phyloP scores from a whole-genome alignment of 1,140 invertebrate species.

The Drosophila simulans region DNA sequence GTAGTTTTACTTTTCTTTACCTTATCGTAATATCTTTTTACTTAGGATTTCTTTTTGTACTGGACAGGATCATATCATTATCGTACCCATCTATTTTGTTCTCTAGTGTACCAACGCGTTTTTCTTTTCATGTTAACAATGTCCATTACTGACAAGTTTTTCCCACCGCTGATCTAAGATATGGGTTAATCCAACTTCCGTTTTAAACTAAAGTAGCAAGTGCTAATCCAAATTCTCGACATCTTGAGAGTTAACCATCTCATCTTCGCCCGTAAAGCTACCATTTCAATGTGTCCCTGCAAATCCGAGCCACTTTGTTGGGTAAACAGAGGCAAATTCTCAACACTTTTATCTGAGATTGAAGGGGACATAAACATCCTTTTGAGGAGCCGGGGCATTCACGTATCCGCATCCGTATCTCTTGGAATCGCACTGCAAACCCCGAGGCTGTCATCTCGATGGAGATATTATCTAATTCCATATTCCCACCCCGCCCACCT shows the following conservation, averaged over 20 bases:
- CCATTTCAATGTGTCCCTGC: conserved; percentile 3
- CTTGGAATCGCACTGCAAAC: conserved; percentile 17
- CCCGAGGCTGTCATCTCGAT: conserved; percentile 40
- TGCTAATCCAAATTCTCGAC: conserved; percentile 36
- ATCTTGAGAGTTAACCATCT: conserved; percentile 44
- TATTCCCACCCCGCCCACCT: conserved; percentile 28
- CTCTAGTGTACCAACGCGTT: neutral
- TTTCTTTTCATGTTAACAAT: neutral
- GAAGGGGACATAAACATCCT: conserved; percentile 40
- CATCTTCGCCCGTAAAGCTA: conserved; percentile 36
- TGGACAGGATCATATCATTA: too few relatives aligned
- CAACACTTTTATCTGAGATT: conserved; percentile 48
- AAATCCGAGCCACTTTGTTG: conserved; percentile 41
- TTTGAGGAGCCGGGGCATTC: conserved; percentile 20
- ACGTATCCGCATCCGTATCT: conserved; percentile 25
- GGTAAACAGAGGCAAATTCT: conserved; percentile 41
- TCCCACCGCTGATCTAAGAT: conserved; percentile 4
- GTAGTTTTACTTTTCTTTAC: too few relatives aligned
- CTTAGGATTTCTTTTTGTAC: too few relatives aligned
- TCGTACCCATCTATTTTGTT: neutral
- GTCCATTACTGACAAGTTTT: neutral
- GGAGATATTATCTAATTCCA: conserved; percentile 50
- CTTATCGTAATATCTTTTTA: too few relatives aligned
- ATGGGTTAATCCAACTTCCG: neutral
- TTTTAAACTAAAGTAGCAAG: conserved; percentile 13